Evolutionary conservation across 2,888 invertebrate species (phyloP), one percentile per base, ranked within the genome.

Genomic region (Pammene fasciana): DNA sequence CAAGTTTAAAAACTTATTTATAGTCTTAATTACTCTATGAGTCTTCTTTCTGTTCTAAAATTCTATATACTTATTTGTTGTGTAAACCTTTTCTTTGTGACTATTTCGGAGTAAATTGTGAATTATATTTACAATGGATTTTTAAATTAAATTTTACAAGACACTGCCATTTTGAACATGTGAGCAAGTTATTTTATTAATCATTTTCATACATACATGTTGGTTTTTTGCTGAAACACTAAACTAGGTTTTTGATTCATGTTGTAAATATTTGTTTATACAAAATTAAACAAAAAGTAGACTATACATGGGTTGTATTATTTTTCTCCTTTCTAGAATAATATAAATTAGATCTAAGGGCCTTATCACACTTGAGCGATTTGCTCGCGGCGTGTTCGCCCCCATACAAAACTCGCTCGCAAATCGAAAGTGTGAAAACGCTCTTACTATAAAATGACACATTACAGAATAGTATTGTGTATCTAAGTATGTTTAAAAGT

Each of bases 221-320:
- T 5, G 26, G 34, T 18, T 38, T 50, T 62, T 18, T 41, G n/a
- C 41, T 62, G n/a, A 7, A 62, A 41, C 9, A 55, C 50, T 50
- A 64, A 43, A 56, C 18, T 52, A 52, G 52, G 26, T 54, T 57
- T 57, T 62, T 56, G 41, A 56, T 56, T n/a, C 36, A 61, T 50
- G 50, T 34, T 68, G 68, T 68, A 68, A 52, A 68, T 68, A 68
- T 64, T 38, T 46, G 59, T 65, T 50, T 26, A 65, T 55, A 50
- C 10, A 26, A 59, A 46, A 65, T 65, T 43, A 68, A 59, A 59
- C 18, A 13, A 57, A 38, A 64, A 56, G 18, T 64, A 65, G 57
- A 59, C 46, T 55, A 34, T 26, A 10, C 5, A 52, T 48, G 43
- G 1, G 13, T 59, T 52, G 57, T 59, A 52, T 68, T 68, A 68